These are phyloP conservation scores for Bradypodion ventrale DNA, from an alignment of 2,797 vertebrate species.

Conservation along the genomic window DNA sequence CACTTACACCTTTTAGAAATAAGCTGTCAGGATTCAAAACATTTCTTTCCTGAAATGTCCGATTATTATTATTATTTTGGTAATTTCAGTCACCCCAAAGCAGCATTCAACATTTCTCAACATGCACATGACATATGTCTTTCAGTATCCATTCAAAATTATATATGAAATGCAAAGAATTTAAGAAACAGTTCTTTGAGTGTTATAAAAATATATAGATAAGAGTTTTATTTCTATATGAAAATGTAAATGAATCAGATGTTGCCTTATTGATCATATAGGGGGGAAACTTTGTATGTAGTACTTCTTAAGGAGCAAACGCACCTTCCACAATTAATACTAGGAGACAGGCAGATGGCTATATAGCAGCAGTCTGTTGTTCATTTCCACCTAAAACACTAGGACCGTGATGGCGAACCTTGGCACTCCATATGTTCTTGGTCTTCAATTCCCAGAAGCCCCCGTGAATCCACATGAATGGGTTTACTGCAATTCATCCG, in stretches of 20 bases:
- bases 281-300: background rate
- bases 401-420: too few species aligned
- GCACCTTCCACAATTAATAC: background rate
- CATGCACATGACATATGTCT: background rate
- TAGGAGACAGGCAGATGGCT: background rate
- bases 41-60: background rate
- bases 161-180: too few species aligned
- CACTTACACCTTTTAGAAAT: background rate
- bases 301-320: background rate
- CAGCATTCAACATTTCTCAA: background rate
- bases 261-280: too few species aligned
- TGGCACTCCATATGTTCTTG: too few species aligned
- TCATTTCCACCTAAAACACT: background rate
- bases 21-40: background rate
- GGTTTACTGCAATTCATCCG: too few species aligned
- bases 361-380: background rate
- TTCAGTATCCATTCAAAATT: too few species aligned
- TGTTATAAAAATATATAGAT: background rate
- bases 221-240: too few species aligned
- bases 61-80: too few species aligned
- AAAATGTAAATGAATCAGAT: too few species aligned
- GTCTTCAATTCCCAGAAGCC: too few species aligned
- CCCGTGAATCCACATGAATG: too few species aligned
- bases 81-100: background rate
- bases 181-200: background rate